phyloP scores from a whole-genome alignment of 2,113 vertebrate species.

The Conger conger region DNA sequence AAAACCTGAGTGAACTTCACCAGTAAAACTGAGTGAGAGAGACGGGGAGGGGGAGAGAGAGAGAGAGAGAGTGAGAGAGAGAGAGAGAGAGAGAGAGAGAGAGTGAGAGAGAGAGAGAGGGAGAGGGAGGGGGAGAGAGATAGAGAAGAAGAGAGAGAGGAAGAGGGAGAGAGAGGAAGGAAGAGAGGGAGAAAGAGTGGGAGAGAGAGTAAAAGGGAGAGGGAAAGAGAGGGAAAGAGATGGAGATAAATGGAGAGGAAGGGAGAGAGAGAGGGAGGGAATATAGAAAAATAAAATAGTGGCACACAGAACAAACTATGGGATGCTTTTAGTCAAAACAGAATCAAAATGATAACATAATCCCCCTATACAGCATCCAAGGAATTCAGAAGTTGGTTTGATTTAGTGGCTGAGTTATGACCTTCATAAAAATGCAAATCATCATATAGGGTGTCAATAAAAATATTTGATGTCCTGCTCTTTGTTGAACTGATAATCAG shows the following conservation, averaged over 20 bases:
- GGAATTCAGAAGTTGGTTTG: background rate
- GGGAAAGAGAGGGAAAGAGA: too few species aligned
- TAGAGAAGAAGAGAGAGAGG: slow-evolving; percentile 8
- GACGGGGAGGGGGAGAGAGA: too few species aligned
- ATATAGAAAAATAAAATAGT: slow-evolving; percentile 15
- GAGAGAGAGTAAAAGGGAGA: too few species aligned
- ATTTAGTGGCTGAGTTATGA: background rate
- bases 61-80: too few species aligned
- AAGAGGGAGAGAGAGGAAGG: too few species aligned
- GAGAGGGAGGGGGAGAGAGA: too few species aligned
- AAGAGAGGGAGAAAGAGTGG: too few species aligned
- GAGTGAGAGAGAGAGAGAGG: too few species aligned
- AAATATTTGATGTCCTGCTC: background rate
- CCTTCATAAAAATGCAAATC: slow-evolving; percentile 9
- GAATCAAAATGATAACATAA: background rate
- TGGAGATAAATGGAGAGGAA: too few species aligned
- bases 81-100: too few species aligned
- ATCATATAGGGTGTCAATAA: background rate
- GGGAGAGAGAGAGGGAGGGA: too few species aligned
- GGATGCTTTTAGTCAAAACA: background rate
- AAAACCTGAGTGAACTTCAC: background rate
- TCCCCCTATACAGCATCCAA: background rate
- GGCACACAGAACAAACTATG: background rate
- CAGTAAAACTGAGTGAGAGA: slow-evolving; percentile 17
- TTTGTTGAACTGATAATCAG: background rate